Evolutionary conservation across 2,113 vertebrate species (phyloP), one percentile per base, ranked within the genome.

Genomic region (Gymnorhina tibicen): DNA sequence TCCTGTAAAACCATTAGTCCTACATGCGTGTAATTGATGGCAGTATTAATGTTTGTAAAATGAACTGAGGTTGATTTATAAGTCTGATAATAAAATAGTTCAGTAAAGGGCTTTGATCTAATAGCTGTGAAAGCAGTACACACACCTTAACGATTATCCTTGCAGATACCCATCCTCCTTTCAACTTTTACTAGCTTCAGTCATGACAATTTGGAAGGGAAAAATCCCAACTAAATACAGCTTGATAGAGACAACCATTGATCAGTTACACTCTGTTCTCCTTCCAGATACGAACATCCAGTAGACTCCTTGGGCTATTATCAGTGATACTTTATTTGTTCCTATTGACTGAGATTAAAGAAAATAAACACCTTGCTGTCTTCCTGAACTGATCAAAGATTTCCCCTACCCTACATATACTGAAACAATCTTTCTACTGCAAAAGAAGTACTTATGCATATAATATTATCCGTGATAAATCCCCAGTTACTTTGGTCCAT

Each of bases 1-100:
- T 98, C 97, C 86, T 95, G 86, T 96, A 97, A 97, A 97, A 97
- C 96, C 97, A 97, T 97, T 97, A 98, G 94, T 92, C 50, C 88
- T 94, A 95, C 91, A 96, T 92, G 79, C 60, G 68, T 83, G 50
- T 93, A 95, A 97, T 91, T 91, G 93, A 95, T 97, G 97, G 94
- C 68, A 97, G 82, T 91, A 93, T 85, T 91, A 96, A 97, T 91
- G 95, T 97, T 92, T 90, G 94, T 86, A 93, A 97, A 97, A 97
- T 93, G 95, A 97, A 97, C 95, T 97, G 96, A 96, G 85, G 70
- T 60, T 94, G 97, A 97, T 97, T 97, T 97, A 91, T 96, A 94
- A 93, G 94, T 32, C 88, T 97, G 96, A 97, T 97, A 96, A 96
- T 96, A 97, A 97, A 94, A 97, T 86, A 97, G 93, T 97, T 97